Percentiles rank a stretch among this genome's conserved stretches.
Evolutionary conservation across 2,797 vertebrate genomes (phyloP).

Genomic region (Labroides dimidiatus): DNA sequence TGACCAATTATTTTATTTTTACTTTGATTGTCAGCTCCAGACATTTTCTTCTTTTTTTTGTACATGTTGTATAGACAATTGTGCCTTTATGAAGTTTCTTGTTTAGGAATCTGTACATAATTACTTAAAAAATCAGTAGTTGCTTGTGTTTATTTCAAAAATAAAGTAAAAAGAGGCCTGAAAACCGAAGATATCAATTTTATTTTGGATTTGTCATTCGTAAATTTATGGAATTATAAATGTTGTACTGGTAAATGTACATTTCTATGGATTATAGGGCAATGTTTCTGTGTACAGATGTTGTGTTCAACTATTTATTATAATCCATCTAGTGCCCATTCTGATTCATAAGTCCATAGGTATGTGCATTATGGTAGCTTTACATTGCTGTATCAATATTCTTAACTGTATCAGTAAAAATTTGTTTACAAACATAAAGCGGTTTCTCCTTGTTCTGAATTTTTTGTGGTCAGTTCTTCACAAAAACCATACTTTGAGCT

Average conservation of each 20-base stretch:
- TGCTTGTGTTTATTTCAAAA: constrained; percentile 91
- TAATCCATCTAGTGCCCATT: constrained; percentile 95
- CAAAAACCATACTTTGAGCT: no score
- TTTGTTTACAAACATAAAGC: constrained; percentile 92
- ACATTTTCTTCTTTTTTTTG: constrained; percentile 86
- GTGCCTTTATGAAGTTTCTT: constrained; percentile 98
- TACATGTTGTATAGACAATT: constrained; percentile 99
- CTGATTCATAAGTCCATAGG: constrained; percentile 90
- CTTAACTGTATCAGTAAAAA: constrained; percentile 97
- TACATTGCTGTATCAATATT: constrained; percentile 96
- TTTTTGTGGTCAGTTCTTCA: neutral
- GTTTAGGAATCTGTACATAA: constrained; percentile 97
- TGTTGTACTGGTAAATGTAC: constrained; percentile 97
- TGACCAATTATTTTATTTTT: constrained; percentile 91
- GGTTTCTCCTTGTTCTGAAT: neutral
- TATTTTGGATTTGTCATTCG: constrained; percentile 86
- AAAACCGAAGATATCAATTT: constrained; percentile 75
- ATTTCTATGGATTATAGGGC: constrained; percentile 95
- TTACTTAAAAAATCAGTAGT: constrained; percentile 91
- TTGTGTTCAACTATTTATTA: constrained; percentile 99
- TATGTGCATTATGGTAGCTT: constrained; percentile 96
- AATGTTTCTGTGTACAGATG: constrained; percentile 97
- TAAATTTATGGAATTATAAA: constrained; percentile 88
- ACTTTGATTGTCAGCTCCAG: constrained; percentile 86
- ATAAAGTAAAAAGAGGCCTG: constrained; percentile 62